These are phyloP conservation scores for Alcedo atthis DNA, from an alignment of 2,797 vertebrate genomes.

Conservation along the genomic window DNA sequence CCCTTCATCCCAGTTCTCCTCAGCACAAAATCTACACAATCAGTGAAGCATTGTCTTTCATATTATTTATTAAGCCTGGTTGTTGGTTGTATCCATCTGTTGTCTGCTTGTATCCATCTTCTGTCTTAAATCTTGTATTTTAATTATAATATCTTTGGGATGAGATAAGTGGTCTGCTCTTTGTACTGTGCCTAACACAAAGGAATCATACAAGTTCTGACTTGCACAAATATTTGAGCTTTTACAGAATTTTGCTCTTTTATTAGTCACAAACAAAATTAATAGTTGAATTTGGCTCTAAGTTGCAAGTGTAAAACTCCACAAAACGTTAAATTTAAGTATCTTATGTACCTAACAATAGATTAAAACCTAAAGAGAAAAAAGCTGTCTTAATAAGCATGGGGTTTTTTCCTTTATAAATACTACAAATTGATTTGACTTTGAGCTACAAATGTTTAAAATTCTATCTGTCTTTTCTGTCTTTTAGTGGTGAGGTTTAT, in stretches of 20 bases:
- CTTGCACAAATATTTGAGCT: background rate
- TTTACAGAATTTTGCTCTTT: background rate
- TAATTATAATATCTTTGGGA: background rate
- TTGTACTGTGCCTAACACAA: background rate
- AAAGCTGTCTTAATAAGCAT: background rate
- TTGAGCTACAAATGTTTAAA: constrained; percentile 38
- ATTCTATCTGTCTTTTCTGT: background rate
- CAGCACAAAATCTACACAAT: background rate
- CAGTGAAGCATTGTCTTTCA: background rate
- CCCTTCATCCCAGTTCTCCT: background rate
- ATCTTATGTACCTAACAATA: background rate
- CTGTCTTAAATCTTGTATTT: background rate
- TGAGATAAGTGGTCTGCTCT: background rate
- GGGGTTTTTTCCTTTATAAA: constrained; percentile 18
- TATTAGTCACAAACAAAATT: background rate
- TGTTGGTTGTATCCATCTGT: background rate
- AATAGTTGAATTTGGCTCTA: background rate
- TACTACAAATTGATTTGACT: constrained; percentile 18
- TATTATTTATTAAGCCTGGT: background rate
- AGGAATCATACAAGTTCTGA: background rate
- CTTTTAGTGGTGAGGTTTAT: constrained; percentile 24
- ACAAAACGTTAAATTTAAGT: background rate
- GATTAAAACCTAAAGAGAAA: background rate
- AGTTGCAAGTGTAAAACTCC: background rate
- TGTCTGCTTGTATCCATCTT: background rate